A percentile compares a stretch with the other conserved stretches of the same genome.
Conservation (phyloP, 2,113 vertebrate genomes). For the Notiomystis cincta region DNA sequence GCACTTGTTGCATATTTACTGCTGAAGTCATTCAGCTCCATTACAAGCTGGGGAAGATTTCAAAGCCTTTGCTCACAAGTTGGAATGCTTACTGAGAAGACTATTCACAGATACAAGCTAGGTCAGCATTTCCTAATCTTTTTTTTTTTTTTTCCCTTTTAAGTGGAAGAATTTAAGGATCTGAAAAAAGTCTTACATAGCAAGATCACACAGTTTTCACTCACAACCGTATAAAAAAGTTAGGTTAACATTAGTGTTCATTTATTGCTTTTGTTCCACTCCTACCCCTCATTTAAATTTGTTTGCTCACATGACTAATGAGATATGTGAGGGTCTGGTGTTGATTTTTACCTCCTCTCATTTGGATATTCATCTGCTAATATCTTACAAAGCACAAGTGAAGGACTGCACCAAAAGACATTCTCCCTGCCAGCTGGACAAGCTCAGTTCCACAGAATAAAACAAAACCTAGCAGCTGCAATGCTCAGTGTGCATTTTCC, state of each 20-base stretch:
- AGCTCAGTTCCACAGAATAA: not conserved
- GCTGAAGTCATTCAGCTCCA: not conserved
- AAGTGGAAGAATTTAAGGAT: not conserved
- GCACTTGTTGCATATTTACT: constrained; percentile 52
- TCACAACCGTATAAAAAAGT: not conserved
- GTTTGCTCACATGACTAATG: not conserved
- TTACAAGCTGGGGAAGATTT: not conserved
- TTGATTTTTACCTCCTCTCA: not conserved
- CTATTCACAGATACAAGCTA: not conserved
- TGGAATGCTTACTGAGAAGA: not conserved
- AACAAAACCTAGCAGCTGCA: not conserved
- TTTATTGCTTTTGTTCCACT: not conserved
- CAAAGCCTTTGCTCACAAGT: not conserved
- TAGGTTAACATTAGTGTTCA: not conserved
- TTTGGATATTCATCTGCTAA: not conserved
- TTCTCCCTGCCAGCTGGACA: not conserved
- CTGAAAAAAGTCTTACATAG: not conserved
- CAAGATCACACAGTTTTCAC: not conserved
- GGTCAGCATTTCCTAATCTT: not conserved
- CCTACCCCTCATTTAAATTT: not conserved
- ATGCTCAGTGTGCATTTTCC: not conserved
- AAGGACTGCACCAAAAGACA: not conserved
- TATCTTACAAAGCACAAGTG: not conserved
- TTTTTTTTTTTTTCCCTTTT: not conserved
- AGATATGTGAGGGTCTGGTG: not conserved